Base-by-base conservation (phyloP, 1,140 invertebrate species). In the Drosophila teissieri region DNA sequence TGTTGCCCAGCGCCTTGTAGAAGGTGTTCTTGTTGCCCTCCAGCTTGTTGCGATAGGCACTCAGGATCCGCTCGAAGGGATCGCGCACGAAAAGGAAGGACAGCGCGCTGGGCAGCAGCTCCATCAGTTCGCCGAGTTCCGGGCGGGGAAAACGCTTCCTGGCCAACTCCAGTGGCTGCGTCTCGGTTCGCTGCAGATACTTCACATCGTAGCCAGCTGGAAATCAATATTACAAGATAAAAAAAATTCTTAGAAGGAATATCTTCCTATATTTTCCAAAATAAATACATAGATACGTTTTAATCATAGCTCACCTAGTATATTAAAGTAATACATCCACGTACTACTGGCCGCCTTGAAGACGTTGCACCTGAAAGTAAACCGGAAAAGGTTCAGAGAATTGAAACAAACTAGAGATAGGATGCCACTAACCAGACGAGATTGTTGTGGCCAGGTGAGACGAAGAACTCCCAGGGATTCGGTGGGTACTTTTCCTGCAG, bases 21-120 rank as follows among this genome's bases (percentile, higher is more conserved):
- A 94, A 95, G 3, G 95, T 95, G 74, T 95, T 94, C 80, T 73
- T 95, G 91, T 91, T 95, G 82, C 95, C 94, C 89, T 96, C 95
- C 57, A 99, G 93, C 93, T 99, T 99, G 91, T 98, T 98, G 67
- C 96, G 94, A 92, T 97, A 98, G 11, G 97, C 97, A 2, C 97
- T 98, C 15, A 98, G 90, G 2, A 98, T 93, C 60, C 98, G 94
- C 89, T 98, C 97, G 72, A 98, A 96, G 0, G 98, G 98, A 93
- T 98, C 97, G 19, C 98, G 93, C 0, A 98, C 97, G 69, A 98
- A 96, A 19, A 98, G 93, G 58, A 98, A 95, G 56, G 95, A 95
- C 52, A 96, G 90, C 0, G 94, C 93, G 4, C 93, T 93, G 0
- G 93, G 93, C 24, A 94, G 91, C 17, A 93, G 93, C 4, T 93